Evolutionary conservation across 2,113 vertebrate species (phyloP), one percentile per base, ranked within the genome.

Genomic region (Psittacula cyanocephala): DNA sequence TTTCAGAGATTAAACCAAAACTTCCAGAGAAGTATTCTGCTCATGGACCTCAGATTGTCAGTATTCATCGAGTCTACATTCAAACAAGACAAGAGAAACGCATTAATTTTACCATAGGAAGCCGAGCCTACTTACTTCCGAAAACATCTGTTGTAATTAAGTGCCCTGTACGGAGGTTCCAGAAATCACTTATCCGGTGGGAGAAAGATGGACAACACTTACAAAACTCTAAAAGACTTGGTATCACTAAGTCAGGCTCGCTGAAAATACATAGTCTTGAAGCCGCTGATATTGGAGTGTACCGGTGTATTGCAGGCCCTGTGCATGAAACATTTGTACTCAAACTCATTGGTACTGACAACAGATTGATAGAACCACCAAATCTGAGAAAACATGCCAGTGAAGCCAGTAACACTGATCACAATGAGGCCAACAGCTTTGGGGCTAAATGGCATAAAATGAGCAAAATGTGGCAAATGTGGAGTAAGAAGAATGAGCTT

Each of bases 71-170:
- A 46, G 98, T 99, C 86, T 99, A 99, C 62, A 98, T 99, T 64
- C 99, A 99, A 95, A 99, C 98, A 0, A 97, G 98, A 43, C 98
- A 97, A 52, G 98, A 99, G 95, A 98, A 98, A 29, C 98, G 98
- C 12, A 98, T 99, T 37, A 98, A 98, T 94, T 98, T 99, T 87
- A 99, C 98, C 2, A 33, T 99, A 0, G 99, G 99, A 2, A 98
- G 98, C 81, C 98, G 98, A 16, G 99, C 99, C 57, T 99, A 99
- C 86, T 89, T 99, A 17, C 97, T 99, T 29, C 99, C 99, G n/a
- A 98, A 98, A 95, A 99, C 99, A 4, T 99, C 99, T 0, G 97
- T 99, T 76, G 96, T 99, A 3, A 98, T 99, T 81, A 99, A 98
- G 78, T 99, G 99, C 85, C 99, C 99, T 0, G 98, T 99, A 44